These are phyloP conservation scores for Mionectes macconnelli DNA, from an alignment of 2,113 vertebrate species.

Conservation along the genomic window DNA sequence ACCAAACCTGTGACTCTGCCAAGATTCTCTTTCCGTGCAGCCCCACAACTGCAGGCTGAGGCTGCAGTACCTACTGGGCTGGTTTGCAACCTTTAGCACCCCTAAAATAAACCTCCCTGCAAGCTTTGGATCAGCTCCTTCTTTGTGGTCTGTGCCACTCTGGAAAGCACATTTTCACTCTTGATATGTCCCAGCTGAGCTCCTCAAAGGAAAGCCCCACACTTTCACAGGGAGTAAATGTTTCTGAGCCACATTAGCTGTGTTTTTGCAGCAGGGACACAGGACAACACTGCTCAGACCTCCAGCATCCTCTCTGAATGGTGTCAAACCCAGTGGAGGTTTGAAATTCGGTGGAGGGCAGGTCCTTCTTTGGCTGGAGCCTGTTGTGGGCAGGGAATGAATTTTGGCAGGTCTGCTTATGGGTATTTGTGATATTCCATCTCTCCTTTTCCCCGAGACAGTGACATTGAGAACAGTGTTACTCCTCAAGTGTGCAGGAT, in stretches of 20 bases:
- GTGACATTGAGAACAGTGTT: not conserved
- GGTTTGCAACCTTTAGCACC: not conserved
- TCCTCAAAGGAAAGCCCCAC: not conserved
- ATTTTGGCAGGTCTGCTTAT: not conserved
- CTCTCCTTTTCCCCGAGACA: not conserved
- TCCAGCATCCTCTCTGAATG: not conserved
- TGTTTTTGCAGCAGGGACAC: not conserved
- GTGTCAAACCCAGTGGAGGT: not conserved
- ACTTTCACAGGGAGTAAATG: rapidly evolving
- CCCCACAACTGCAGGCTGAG: not conserved
- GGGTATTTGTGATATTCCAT: not conserved
- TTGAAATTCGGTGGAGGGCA: not conserved
- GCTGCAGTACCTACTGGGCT: not conserved
- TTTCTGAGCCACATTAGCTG: not conserved
- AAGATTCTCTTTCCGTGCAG: not conserved
- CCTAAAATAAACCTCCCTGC: not conserved
- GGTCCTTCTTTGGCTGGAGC: not conserved
- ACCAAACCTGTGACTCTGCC: not conserved
- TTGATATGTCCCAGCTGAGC: not conserved
- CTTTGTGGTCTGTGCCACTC: not conserved
- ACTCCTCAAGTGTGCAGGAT: not conserved
- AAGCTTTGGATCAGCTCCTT: not conserved
- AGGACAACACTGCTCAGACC: not conserved
- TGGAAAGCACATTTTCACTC: not conserved
- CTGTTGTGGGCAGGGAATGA: not conserved